These are phyloP conservation scores for Oreohelix idahoensis DNA, from an alignment of 1,140 invertebrate species.

Conservation along the genomic window DNA sequence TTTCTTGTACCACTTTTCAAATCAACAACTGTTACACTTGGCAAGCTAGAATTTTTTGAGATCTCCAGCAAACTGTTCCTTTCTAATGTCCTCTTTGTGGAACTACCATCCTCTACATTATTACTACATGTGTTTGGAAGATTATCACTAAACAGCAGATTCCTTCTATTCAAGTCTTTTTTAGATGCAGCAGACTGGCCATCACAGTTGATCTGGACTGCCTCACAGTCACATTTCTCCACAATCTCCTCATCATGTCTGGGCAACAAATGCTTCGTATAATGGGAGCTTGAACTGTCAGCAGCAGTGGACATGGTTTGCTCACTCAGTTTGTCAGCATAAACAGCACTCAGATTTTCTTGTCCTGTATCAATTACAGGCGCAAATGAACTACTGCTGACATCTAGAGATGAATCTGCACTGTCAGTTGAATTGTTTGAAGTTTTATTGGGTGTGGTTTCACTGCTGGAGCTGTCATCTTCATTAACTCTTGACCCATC, in stretches of 20 bases:
- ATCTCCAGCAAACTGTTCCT: background rate
- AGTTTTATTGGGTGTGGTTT: background rate
- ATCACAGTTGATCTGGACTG: background rate
- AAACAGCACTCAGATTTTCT: background rate
- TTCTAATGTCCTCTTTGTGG: background rate
- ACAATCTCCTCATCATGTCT: constrained; percentile 9
- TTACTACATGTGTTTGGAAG: background rate
- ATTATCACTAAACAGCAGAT: background rate
- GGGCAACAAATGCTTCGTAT: background rate
- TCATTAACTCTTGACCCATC: background rate
- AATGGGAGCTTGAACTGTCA: background rate
- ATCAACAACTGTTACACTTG: background rate
- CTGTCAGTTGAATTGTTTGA: background rate
- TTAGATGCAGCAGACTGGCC: background rate
- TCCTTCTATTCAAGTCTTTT: background rate
- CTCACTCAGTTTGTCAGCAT: background rate
- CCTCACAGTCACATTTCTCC: constrained; percentile 12
- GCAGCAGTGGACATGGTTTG: background rate
- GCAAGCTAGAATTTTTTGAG: background rate
- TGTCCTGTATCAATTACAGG: background rate
- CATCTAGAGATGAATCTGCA: background rate
- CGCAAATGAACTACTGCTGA: background rate
- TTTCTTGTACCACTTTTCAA: background rate
- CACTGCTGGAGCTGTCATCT: background rate
- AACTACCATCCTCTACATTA: background rate